A percentile compares a stretch with the other conserved stretches of the same genome.
Evolutionary conservation across 37 sponge, comb jelly and placozoan genomes (phyloP).

Genomic region (Aplysina aerophoba): DNA sequence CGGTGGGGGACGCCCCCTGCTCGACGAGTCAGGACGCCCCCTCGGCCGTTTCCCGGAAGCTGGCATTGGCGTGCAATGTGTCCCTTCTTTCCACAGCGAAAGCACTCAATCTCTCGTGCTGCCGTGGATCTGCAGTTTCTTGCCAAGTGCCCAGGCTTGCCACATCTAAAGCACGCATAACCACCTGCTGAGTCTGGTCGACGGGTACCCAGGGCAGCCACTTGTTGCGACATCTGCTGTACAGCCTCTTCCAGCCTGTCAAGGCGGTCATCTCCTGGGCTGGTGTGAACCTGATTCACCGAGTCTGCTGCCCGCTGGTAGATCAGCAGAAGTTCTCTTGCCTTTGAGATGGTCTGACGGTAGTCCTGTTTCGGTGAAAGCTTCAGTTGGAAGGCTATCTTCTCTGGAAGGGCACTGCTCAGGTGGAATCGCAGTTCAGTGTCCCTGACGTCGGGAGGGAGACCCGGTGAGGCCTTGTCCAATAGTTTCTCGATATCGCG

Average conservation of each 20-base stretch:
- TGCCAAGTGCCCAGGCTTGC: not conserved
- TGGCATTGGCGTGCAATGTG: not conserved
- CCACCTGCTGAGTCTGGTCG: not conserved
- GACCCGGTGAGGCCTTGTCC: conserved; percentile 5
- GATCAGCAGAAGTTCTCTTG: conserved; percentile 2
- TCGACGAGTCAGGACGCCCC: conserved; percentile 18
- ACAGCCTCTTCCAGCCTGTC: conserved; percentile 15
- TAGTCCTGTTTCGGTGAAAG: not conserved
- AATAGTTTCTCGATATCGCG: conserved; percentile 11
- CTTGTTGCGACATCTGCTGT: not conserved
- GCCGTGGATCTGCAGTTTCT: not conserved
- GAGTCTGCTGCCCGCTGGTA: not conserved
- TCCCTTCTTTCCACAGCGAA: not conserved
- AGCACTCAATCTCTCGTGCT: not conserved
- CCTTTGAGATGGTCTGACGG: not conserved
- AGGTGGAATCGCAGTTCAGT: conserved; percentile 1
- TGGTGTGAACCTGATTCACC: not conserved
- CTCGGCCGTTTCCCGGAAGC: not conserved
- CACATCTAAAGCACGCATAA: not conserved
- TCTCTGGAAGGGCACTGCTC: not conserved
- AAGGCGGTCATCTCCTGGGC: not conserved
- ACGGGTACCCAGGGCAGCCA: not conserved
- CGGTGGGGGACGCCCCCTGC: conserved; percentile 12
- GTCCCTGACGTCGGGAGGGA: not conserved
- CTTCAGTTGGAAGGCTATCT: not conserved